Base-by-base conservation (phyloP, 2,113 vertebrate genomes). In the Macrotus californicus region DNA sequence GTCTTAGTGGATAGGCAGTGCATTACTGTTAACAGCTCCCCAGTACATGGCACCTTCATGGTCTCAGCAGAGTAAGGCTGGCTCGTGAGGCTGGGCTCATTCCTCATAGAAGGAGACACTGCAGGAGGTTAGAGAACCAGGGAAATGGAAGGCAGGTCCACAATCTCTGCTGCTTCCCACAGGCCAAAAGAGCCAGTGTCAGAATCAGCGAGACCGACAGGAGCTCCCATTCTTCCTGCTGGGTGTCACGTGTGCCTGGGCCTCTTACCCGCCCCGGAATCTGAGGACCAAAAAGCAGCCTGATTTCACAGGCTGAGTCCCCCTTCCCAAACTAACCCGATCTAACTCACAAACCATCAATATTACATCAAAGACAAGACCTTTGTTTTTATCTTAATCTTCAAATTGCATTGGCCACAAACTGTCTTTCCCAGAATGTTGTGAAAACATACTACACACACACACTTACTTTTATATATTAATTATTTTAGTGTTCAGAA, bases 301-400 rank as follows among this genome's bases (percentile, higher is more conserved):
- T 14, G 19, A 9, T 75, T 66, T 82, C 29, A 61, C 54, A 87
- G 43, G 52, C 61, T 52, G 61, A 89, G 46, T 64, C 3, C 16
- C 3, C 2, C 8, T 29, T 52, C 76, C 18, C 3, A 18, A 66
- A 70, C 54, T 13, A 56, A 73, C 46, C 76, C 36, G 29, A 52
- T 59, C 67, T 73, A 43, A 85, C 43, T 89, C 50, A 54, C 34
- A 89, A 70, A 48, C 39, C 0, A 76, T 50, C 56, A 77, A 50
- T 22, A 34, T 8, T 91, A 54, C 88, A 75, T 67, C 93, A 67
- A 81, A 96, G 67, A n/a, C 34, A 64, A 41, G 1, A 10, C 16
- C 88, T 41, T 90, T 70, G 93, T 52, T 89, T 56, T 70, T 41
- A 29, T 75, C 95, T 95, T 92, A 81, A 61, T 21, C 15, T 76